Conservation (phyloP, 2,888 invertebrate species). For the Rotaria sp. region DNA sequence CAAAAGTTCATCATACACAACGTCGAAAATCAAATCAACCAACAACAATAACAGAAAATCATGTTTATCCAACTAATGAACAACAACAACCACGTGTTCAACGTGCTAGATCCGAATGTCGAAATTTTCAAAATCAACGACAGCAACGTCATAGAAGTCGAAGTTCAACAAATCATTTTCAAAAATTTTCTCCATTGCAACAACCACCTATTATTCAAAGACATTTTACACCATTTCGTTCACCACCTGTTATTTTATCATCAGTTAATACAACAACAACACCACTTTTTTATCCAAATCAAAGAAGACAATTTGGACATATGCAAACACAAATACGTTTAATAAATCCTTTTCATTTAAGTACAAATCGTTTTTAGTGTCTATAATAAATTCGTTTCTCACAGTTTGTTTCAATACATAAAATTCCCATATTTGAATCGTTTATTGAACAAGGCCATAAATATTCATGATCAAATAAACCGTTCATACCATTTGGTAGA, state of each 20-base stretch:
- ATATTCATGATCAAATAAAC: not conserved
- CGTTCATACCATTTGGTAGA: not conserved
- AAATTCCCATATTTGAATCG: constrained; percentile 13
- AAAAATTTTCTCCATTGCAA: not conserved
- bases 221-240: not conserved
- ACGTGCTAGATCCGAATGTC: not conserved
- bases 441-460: constrained; percentile 4
- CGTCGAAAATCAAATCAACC: not conserved
- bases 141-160: not conserved
- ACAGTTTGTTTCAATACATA: constrained; percentile 29
- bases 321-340: not conserved
- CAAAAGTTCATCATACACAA: not conserved
- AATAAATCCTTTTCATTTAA: not conserved
- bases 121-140: not conserved
- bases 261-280: not conserved
- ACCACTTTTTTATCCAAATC: not conserved
- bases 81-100: constrained; percentile 8
- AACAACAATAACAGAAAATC: not conserved
- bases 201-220: not conserved
- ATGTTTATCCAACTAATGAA: not conserved
- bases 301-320: constrained; percentile 4
- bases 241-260: not conserved
- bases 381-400: not conserved
- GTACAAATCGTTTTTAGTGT: constrained; percentile 25
- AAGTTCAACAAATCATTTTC: constrained; percentile 2